Base-by-base conservation (phyloP, 2,797 vertebrate genomes). In the Sebastes nivosus region DNA sequence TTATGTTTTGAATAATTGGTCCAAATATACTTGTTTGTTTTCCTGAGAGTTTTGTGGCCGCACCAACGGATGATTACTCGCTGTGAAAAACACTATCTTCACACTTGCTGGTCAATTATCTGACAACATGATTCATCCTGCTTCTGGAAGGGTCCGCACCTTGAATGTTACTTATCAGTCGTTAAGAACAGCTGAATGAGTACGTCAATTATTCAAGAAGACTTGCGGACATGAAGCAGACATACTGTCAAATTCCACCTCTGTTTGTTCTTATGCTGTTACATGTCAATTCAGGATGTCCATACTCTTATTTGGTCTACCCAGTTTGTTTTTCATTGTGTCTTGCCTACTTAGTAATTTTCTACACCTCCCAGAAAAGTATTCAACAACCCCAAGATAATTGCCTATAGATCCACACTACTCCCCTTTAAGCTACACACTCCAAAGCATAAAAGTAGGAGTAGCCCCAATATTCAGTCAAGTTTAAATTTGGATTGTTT, bases 1-100 rank as follows among this genome's bases (percentile, higher is more conserved):
- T 79, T 79, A n/a, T 89, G 83, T 90, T 89, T 80, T 77, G 79
- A 82, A 87, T 89, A 83, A 89, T 88, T 82, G 84, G 63, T 79
- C 69, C 77, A 83, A 89, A 83, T 73, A 69, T 46, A 79, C 63
- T 66, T 82, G 50, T 84, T 84, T 79, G 77, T 86, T 77, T 60
- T 78, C 22, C 57, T 38, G 67, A 74, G 67, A 74, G 36, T 38
- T 55, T 70, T 27, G 72, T 60, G 65, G 72, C 64, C 13, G 36
- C 61, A 25, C 16, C 54, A 58, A 64, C 34, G 64, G 25, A 52
- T 71, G 46, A 68, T 79, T 82, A 74, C 29, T 52, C 6, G 1
- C 27, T 60, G 42, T 50, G 27, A 71, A 78, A 75, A 76, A 57
- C 9, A 27, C 3, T 22, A 55, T 80, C 38, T 72, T n/a, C 69